Base-by-base conservation (phyloP, 2,888 invertebrate species). In the Asteroscopus sphinx region DNA sequence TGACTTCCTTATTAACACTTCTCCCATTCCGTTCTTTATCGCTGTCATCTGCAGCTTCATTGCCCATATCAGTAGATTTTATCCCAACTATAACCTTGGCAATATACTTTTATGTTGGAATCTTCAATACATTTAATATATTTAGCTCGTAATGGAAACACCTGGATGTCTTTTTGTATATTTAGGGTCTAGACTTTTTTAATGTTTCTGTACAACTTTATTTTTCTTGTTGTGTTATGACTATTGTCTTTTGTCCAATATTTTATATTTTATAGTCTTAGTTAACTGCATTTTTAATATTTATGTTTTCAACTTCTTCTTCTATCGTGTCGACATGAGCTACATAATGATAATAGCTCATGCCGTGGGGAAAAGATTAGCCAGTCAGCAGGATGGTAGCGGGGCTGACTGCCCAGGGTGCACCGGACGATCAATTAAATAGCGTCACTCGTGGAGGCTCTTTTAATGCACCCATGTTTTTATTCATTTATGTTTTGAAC, bases 1-100 rank as follows among this genome's bases (percentile, higher is more conserved):
- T 32, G 30, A 36, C 15, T 58, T 55, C 45, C 48, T 66, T 57
- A 57, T 60, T 66, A 65, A 46, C 36, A 36, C 40, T 42, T 7
- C 36, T 26, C 13, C 35, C 35, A 32, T 51, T 64, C 12, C 40
- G 21, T 62, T 49, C 48, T 71, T 71, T 67, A 71, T 51, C 56
- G 54, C 63, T 51, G 41, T 45, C 41, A 57, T 72, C 40, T 54
- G 36, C 53, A 72, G 62, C 16, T 72, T 57, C 57, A 64, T 52
- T 16, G 46, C 12, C 46, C 35, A 55, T 55, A 64, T 61, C 45
- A 45, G 54, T 52, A 47, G 49, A 61, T 47, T 60, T 57, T 47
- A 59, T 53, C 13, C 8, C 40, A 40, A 53, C 69, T 46, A 66
- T 58, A 57, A 53, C 30, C 40, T 37, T 25, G 58, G 51, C 42